A percentile compares a stretch with the other conserved stretches of the same genome.
These are phyloP conservation scores for Leptodactylus fuscus DNA, from an alignment of 2,113 vertebrate species.

Conservation along the genomic window DNA sequence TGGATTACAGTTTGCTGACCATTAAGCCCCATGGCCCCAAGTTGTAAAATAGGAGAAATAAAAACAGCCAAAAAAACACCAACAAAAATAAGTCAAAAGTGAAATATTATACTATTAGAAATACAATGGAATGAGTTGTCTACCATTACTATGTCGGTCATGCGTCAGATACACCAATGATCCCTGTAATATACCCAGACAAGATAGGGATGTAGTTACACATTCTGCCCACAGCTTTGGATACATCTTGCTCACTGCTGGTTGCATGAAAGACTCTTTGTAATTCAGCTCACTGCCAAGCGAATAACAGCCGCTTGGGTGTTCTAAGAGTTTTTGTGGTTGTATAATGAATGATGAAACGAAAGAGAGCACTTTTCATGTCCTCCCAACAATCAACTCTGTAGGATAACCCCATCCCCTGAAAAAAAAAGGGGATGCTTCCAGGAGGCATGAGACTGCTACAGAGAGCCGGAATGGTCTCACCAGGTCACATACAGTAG, in stretches of 20 bases:
- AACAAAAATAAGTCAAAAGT: no score
- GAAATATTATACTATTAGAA: no score
- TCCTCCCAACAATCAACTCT: constrained; percentile 50
- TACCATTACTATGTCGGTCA: neutral
- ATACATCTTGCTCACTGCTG: constrained; percentile 33
- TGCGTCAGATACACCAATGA: neutral
- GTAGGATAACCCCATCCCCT: constrained; percentile 24
- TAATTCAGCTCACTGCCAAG: constrained; percentile 56
- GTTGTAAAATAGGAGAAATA: no score
- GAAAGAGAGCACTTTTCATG: constrained; percentile 57
- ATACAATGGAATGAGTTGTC: no score
- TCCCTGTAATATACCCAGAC: neutral
- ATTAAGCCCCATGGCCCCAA: no score
- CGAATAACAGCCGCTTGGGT: constrained; percentile 51
- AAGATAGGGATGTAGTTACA: constrained; percentile 26
- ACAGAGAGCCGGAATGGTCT: constrained; percentile 24
- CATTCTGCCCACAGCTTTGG: constrained; percentile 17
- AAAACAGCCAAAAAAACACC: no score
- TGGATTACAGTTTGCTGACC: no score
- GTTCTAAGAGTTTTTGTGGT: constrained; percentile 47
- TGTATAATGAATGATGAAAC: constrained; percentile 54
- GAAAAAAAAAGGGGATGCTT: constrained; percentile 34
- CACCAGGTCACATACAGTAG: constrained; percentile 57
- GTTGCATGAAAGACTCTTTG: constrained; percentile 51
- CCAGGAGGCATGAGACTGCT: constrained; percentile 43